A percentile compares a stretch with the other conserved stretches of the same genome.
phyloP scores from a whole-genome alignment of 2,113 vertebrate species.

The Tragelaphus buxtoni region DNA sequence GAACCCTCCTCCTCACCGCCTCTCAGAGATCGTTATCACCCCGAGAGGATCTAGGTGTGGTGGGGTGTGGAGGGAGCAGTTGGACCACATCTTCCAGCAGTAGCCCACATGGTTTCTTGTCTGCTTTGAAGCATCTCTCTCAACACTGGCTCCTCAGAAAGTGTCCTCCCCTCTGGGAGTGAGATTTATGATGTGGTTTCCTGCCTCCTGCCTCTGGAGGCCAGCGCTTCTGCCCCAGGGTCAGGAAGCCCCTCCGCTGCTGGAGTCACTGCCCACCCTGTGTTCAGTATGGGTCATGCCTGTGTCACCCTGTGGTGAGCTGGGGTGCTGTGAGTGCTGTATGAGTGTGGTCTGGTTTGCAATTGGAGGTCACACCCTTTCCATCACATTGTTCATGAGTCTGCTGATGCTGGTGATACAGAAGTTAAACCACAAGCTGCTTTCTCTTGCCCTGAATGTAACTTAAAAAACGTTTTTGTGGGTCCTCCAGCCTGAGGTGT shows the following conservation, averaged over 20 bases:
- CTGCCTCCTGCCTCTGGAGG: background rate
- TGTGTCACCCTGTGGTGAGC: background rate
- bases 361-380: background rate
- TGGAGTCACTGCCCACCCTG: background rate
- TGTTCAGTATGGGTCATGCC: background rate
- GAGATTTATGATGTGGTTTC: conserved; percentile 17
- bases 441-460: background rate
- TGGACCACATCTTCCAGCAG: background rate
- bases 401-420: background rate
- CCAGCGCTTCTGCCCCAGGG: background rate
- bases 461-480: background rate
- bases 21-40: background rate
- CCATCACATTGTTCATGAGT: background rate
- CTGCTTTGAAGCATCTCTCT: conserved; percentile 40
- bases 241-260: background rate
- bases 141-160: background rate
- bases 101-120: background rate
- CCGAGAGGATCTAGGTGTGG: background rate
- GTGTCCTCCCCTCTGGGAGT: background rate
- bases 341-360: background rate
- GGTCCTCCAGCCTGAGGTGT: background rate
- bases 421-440: background rate
- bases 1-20: background rate
- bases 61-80: background rate
- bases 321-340: background rate